phyloP scores from a whole-genome alignment of 2,113 vertebrate species.

The Prionailurus viverrinus region DNA sequence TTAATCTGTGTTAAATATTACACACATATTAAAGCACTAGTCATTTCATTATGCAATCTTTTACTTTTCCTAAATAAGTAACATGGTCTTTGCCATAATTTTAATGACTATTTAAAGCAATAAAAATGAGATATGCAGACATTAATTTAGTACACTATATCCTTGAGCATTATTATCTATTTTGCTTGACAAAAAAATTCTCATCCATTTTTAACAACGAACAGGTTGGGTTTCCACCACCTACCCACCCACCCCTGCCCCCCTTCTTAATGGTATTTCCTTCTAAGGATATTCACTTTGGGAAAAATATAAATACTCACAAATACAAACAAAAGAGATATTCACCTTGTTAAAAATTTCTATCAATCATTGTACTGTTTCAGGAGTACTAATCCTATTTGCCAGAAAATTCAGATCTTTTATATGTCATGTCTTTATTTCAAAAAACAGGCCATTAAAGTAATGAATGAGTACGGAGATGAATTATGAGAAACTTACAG shows the following conservation, averaged over 20 bases:
- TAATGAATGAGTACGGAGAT: constrained; percentile 52
- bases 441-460: constrained; percentile 71
- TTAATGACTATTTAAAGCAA: constrained; percentile 21
- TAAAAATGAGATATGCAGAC: background rate
- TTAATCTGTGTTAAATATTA: background rate
- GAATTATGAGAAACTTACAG: constrained; percentile 42
- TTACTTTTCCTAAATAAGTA: background rate
- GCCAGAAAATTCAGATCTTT: constrained; percentile 63
- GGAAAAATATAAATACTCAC: constrained; percentile 16
- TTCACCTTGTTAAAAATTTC: constrained; percentile 52
- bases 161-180: background rate
- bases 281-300: constrained; percentile 24
- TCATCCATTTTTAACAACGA: background rate
- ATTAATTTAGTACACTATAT: background rate
- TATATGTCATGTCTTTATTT: constrained; percentile 49
- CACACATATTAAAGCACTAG: background rate
- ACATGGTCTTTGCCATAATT: background rate
- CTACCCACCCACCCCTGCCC: too few relatives aligned
- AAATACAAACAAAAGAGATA: constrained; percentile 48
- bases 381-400: background rate
- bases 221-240: background rate
- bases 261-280: background rate
- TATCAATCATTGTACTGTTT: constrained; percentile 42
- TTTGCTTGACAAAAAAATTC: background rate
- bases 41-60: background rate